Conservation (phyloP, 2,797 vertebrate species). For the Etheostoma nigrum region DNA sequence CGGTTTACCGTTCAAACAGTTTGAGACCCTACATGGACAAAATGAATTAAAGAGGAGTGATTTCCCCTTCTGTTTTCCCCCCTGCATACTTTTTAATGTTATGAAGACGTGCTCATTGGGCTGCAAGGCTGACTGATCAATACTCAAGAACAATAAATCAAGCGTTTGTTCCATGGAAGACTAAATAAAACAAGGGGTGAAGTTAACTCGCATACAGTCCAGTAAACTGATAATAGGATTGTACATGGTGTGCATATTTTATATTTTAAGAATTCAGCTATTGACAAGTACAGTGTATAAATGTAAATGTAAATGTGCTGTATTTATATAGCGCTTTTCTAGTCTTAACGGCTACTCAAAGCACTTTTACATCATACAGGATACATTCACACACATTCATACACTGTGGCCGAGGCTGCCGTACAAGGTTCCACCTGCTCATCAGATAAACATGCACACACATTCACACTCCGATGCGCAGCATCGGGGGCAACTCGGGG, state of each 20-base stretch:
- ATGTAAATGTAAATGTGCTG: too few relatives aligned
- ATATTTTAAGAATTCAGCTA: neutral
- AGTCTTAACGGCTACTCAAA: too few relatives aligned
- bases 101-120: neutral
- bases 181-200: conserved; percentile 12
- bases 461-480: too few relatives aligned
- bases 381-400: too few relatives aligned
- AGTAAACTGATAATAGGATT: neutral
- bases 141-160: conserved; percentile 42
- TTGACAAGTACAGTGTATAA: neutral
- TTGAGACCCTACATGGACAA: conserved; percentile 72
- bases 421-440: too few relatives aligned
- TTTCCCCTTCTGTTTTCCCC: conserved; percentile 25
- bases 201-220: neutral
- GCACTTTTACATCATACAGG: too few relatives aligned
- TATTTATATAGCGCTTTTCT: too few relatives aligned
- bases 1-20: conserved; percentile 55
- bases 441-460: too few relatives aligned
- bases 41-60: conserved; percentile 41
- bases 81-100: neutral
- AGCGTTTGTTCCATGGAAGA: neutral
- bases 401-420: too few relatives aligned
- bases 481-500: too few relatives aligned
- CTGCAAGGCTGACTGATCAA: conserved; percentile 38
- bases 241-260: neutral